phyloP scores from a whole-genome alignment of 2,797 vertebrate species.

The Alosa sapidissima region DNA sequence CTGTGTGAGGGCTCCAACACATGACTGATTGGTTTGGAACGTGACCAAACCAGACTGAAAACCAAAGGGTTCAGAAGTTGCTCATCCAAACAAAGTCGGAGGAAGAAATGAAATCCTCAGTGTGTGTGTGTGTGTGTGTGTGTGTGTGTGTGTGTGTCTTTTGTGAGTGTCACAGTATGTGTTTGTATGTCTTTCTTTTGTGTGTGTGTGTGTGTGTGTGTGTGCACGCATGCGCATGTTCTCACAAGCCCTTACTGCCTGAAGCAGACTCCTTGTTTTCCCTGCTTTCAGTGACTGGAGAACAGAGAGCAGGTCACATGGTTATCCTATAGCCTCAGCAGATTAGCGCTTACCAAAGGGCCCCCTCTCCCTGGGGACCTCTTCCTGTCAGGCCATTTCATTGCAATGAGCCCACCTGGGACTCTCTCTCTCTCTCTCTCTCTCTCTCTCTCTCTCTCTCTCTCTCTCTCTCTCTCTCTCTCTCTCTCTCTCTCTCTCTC shows the following conservation, averaged over 20 bases:
- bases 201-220: background rate
- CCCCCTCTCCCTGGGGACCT: background rate
- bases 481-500: background rate
- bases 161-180: background rate
- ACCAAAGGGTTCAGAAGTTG: conserved; percentile 1
- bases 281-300: background rate
- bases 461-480: background rate
- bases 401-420: conserved; percentile 22
- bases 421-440: background rate
- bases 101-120: conserved; percentile 4
- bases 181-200: background rate
- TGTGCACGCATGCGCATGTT: background rate
- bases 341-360: background rate
- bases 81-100: conserved; percentile 1
- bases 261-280: background rate
- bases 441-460: background rate
- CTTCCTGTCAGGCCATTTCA: conserved; percentile 8
- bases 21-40: background rate
- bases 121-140: background rate
- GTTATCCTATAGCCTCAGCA: conserved; percentile 3
- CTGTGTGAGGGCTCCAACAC: background rate
- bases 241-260: background rate
- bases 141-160: background rate
- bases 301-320: conserved; percentile 21
- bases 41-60: background rate